Base-by-base conservation (phyloP, 2,113 vertebrate genomes). In the Promerops cafer region DNA sequence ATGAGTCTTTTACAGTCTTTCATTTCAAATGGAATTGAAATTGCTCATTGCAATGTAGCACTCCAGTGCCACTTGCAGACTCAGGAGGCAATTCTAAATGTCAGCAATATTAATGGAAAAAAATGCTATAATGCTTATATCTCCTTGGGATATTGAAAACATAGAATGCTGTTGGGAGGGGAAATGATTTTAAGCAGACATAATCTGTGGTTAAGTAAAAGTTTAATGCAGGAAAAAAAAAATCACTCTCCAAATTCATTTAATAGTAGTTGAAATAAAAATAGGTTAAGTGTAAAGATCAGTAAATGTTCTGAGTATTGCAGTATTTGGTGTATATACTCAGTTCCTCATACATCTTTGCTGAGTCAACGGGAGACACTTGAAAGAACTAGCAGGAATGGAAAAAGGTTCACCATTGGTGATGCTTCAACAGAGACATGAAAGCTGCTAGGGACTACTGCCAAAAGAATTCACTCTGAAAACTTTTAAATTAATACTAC, bases 391-490 rank as follows among this genome's bases (percentile, higher is more conserved):
- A 52, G 26, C 2, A 68, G 35, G 21, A 81, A 37, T 12, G 11
- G 31, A 8, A 37, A 27, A 82, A 78, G 16, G 30, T 28, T 86
- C 14, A 39, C 10, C 16, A 17, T 1, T 40, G n/a, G 33, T 66
- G 20, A 37, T 30, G 35, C 16, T 71, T 50, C 50, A 37, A 37
- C 7, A 50, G 24, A 33, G 14, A 57, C 0, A 0, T 7, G 5
- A 63, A 49, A 59, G 27, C 39, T 54, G 10, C 16, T 26, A 59
- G 63, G 30, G 35, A 33, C 22, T 35, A 35, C 39, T 66, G 52
- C 16, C 70, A 70, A 72, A 47, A 83, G 64, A 10, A 40, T 15
- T 63, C 6, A 7, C 28, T 50, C 26, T 31, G 24, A 64, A 28
- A 50, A 59, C 35, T 63, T 61, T n/a, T 39, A 56, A 60, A 78